Conservation (phyloP, 2,797 vertebrate species). For the Bufotes viridis region DNA sequence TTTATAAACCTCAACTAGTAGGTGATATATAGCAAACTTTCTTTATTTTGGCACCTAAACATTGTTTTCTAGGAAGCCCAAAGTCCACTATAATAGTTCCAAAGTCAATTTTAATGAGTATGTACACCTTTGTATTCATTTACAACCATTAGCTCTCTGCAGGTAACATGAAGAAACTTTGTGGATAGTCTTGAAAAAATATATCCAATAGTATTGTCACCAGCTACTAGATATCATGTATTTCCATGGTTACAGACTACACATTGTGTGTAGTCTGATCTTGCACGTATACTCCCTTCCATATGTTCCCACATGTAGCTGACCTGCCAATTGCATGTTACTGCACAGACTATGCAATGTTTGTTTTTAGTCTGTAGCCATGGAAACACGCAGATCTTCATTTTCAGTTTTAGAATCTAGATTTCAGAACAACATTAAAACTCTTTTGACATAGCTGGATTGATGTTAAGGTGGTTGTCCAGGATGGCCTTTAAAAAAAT, state of each 20-base stretch:
- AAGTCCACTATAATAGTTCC: background rate
- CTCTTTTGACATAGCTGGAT: too few relatives aligned
- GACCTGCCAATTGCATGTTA: background rate
- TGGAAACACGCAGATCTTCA: background rate
- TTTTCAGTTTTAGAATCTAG: too few relatives aligned
- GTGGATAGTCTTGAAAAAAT: background rate
- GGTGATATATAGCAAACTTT: background rate
- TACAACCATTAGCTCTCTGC: background rate
- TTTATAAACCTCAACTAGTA: background rate
- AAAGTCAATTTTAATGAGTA: background rate
- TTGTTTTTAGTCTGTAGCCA: background rate
- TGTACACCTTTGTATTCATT: background rate
- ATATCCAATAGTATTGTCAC: too few relatives aligned
- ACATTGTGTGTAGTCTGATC: background rate
- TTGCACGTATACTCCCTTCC: background rate
- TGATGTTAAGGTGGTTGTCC: too few relatives aligned
- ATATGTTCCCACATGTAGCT: background rate
- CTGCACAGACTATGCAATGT: too few relatives aligned
- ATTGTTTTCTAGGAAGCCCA: background rate
- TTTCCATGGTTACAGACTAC: background rate
- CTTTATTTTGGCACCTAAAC: background rate
- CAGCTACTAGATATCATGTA: background rate
- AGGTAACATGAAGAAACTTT: background rate
- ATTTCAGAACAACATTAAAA: too few relatives aligned
- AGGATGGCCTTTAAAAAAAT: too few relatives aligned